Evolutionary conservation across 1,140 invertebrate species (phyloP).

Genomic region (Spodoptera frugiperda): DNA sequence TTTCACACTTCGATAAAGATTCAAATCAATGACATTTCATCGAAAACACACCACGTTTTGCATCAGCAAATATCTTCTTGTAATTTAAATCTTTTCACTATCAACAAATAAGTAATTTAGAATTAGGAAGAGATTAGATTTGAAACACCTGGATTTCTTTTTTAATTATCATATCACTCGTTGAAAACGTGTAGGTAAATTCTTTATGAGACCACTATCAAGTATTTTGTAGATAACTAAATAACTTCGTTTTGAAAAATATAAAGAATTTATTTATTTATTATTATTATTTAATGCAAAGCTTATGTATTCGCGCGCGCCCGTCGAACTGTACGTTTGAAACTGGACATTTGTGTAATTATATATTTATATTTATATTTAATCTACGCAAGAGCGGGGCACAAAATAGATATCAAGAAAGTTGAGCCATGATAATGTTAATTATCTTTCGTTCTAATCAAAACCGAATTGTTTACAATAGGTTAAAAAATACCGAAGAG

Average conservation of each 20-base stretch:
- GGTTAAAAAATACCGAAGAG: no score
- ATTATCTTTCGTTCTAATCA: conserved; percentile 19
- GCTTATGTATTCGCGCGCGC: conserved; percentile 15
- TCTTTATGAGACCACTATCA: conserved; percentile 29
- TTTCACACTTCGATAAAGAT: conserved; percentile 62
- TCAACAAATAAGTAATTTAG: conserved; percentile 1
- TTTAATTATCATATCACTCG: conserved; percentile 10
- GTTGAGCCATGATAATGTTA: conserved; percentile 4
- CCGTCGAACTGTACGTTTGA: conserved; percentile 6
- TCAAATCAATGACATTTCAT: conserved; percentile 28
- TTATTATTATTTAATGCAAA: conserved; percentile 7
- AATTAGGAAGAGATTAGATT: conserved; percentile 29
- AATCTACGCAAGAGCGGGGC: not conserved
- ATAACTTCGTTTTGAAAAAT: not conserved
- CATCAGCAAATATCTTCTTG: not conserved
- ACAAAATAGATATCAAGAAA: conserved; percentile 24
- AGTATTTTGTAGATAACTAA: not conserved
- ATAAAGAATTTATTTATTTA: not conserved
- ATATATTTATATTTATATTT: conserved; percentile 7
- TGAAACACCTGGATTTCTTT: conserved; percentile 5
- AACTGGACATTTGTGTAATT: conserved; percentile 19
- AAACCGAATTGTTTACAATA: not conserved
- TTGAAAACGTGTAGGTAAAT: not conserved
- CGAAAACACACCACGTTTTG: conserved; percentile 4
- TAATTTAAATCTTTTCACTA: not conserved